Percentiles rank a stretch among this genome's conserved stretches.
Conservation (phyloP, 2,888 invertebrate species). For the Microctonus brassicae region DNA sequence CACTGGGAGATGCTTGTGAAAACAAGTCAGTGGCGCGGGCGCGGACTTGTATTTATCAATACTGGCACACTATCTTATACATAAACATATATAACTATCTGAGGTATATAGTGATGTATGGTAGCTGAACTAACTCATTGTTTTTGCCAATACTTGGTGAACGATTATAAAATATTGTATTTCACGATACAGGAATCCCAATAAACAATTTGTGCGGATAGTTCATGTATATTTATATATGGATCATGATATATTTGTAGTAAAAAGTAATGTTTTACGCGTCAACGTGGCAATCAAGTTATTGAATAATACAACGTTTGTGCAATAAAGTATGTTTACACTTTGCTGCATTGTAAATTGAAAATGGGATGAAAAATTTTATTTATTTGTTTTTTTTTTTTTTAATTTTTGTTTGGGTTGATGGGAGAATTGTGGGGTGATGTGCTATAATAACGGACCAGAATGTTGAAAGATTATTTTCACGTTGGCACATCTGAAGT, state of each 20-base stretch:
- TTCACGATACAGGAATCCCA: constrained; percentile 31
- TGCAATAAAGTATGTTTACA: constrained; percentile 5
- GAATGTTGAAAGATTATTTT: neutral
- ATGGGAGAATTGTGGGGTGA: neutral
- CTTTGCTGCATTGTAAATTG: constrained; percentile 1
- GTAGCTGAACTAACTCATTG: constrained; percentile 7
- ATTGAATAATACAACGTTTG: constrained; percentile 23
- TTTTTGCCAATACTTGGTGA: constrained; percentile 16
- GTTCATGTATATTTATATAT: neutral
- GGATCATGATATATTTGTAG: neutral
- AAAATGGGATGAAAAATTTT: neutral
- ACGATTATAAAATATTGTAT: constrained; percentile 20
- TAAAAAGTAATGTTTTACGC: constrained; percentile 16
- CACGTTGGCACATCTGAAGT: neutral
- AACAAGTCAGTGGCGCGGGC: constrained; percentile 30
- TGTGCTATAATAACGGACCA: neutral
- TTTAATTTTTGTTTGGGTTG: neutral
- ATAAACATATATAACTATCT: neutral
- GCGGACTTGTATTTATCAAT: constrained; percentile 27
- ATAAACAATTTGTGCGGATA: constrained; percentile 36
- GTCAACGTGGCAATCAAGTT: constrained; percentile 33
- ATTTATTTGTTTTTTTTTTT: neutral
- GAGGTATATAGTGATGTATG: constrained; percentile 16
- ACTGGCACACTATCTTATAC: neutral
- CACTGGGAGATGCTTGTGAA: constrained; percentile 7